Evolutionary conservation across 2,113 vertebrate species (phyloP).

Genomic region (Gracilinanus agilis): DNA sequence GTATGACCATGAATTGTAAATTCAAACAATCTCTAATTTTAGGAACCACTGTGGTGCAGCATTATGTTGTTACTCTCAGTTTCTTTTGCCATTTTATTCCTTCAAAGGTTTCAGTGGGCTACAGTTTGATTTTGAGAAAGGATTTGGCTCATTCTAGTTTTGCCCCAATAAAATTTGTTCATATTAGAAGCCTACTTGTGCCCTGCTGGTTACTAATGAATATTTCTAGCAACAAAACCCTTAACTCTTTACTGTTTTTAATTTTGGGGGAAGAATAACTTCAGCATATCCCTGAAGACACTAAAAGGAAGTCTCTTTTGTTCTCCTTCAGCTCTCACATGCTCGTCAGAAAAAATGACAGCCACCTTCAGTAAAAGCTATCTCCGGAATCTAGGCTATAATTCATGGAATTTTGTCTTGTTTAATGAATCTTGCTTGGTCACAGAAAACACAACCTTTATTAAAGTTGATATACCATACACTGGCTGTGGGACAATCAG

Average conservation of each 20-base stretch:
- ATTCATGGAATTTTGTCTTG: slow-evolving; percentile 59
- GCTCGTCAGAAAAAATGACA: slow-evolving; percentile 69
- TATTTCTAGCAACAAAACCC: neutral
- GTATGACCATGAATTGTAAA: neutral
- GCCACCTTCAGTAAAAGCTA: slow-evolving; percentile 67
- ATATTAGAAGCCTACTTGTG: neutral
- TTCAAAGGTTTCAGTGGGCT: neutral
- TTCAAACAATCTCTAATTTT: neutral
- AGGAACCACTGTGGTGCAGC: neutral
- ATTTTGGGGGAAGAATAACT: neutral
- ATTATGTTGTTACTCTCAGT: neutral
- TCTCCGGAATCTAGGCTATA: slow-evolving; percentile 62
- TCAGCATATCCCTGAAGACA: neutral
- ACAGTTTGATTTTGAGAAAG: neutral
- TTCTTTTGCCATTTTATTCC: neutral
- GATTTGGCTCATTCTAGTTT: neutral
- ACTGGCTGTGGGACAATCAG: slow-evolving; percentile 55
- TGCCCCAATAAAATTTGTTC: neutral
- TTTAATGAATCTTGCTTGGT: slow-evolving; percentile 59
- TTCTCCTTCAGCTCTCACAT: slow-evolving; percentile 55
- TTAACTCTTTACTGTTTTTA: neutral
- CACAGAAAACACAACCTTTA: slow-evolving; percentile 20
- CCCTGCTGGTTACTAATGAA: neutral
- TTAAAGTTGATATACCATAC: slow-evolving; percentile 65
- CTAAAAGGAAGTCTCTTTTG: neutral